phyloP scores from a whole-genome alignment of 2,797 vertebrate genomes.

The Pipistrellus pipistrellus region DNA sequence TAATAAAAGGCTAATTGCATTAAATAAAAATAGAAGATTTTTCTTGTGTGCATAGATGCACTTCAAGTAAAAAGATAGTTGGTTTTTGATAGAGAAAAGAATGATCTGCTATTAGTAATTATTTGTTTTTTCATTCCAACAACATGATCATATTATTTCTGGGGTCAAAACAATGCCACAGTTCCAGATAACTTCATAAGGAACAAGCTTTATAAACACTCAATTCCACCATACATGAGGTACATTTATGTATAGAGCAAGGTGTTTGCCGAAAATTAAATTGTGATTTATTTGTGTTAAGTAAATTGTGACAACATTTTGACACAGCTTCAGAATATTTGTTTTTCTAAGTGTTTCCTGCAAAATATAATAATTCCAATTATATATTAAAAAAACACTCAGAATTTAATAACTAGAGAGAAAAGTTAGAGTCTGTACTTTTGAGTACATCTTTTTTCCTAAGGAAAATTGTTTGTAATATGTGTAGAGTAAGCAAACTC shows the following conservation, averaged over 20 bases:
- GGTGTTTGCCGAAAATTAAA: background rate
- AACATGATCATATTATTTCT: constrained; percentile 10
- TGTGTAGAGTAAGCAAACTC: background rate
- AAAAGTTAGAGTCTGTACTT: background rate
- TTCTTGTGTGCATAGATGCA: background rate
- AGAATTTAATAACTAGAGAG: constrained; percentile 45
- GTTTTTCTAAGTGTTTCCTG: constrained; percentile 33
- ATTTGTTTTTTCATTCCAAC: constrained; percentile 21
- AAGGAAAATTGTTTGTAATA: background rate
- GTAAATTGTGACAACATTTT: constrained; percentile 38
- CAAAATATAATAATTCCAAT: constrained; percentile 12
- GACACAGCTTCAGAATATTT: background rate
- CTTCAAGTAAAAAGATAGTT: constrained; percentile 22
- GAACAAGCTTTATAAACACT: background rate
- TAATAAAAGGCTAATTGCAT: background rate
- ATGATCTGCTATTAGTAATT: constrained; percentile 2
- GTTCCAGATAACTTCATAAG: constrained; percentile 1
- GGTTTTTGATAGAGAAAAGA: background rate
- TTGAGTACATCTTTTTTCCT: background rate
- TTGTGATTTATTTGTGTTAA: constrained; percentile 44
- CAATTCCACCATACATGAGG: background rate
- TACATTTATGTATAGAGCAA: constrained; percentile 13
- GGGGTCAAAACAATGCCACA: background rate
- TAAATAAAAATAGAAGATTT: constrained; percentile 43
- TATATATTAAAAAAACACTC: background rate